A percentile compares a stretch with the other conserved stretches of the same genome.
These are phyloP conservation scores for Neosilurus hyrtlii DNA, from an alignment of 2,797 vertebrate genomes.

Conservation along the genomic window DNA sequence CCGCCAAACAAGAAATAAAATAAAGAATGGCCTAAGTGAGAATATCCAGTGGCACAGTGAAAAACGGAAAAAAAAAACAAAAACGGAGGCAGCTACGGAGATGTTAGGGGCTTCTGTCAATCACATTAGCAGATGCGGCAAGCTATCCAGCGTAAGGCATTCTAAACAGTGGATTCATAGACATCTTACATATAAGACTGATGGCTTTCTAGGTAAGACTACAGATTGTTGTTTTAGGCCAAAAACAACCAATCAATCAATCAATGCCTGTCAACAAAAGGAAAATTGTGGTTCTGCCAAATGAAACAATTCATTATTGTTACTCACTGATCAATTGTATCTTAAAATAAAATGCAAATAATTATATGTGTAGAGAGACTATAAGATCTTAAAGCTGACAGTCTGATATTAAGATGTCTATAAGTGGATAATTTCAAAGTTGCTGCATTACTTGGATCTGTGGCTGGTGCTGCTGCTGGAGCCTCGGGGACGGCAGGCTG, in stretches of 20 bases:
- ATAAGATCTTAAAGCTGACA: not conserved
- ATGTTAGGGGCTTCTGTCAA: conserved; percentile 33
- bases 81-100: conserved; percentile 17
- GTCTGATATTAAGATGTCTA: conserved; percentile 55
- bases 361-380: not conserved
- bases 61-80: conserved; percentile 1
- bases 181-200: conserved; percentile 49
- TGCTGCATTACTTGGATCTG: conserved; percentile 98
- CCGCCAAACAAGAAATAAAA: no score
- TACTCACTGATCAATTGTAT: not conserved
- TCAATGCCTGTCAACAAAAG: no score
- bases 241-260: not conserved
- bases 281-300: not conserved
- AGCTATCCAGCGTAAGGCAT: conserved; percentile 24
- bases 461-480: conserved; percentile 94
- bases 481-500: conserved; percentile 90
- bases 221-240: not conserved
- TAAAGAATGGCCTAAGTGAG: no score
- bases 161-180: conserved; percentile 48
- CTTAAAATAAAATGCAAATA: not conserved
- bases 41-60: conserved; percentile 8
- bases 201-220: not conserved
- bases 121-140: conserved; percentile 40
- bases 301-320: not conserved
- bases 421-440: conserved; percentile 77